Base-by-base conservation (phyloP, 1,140 invertebrate genomes). In the Zaprionus ornatus region DNA sequence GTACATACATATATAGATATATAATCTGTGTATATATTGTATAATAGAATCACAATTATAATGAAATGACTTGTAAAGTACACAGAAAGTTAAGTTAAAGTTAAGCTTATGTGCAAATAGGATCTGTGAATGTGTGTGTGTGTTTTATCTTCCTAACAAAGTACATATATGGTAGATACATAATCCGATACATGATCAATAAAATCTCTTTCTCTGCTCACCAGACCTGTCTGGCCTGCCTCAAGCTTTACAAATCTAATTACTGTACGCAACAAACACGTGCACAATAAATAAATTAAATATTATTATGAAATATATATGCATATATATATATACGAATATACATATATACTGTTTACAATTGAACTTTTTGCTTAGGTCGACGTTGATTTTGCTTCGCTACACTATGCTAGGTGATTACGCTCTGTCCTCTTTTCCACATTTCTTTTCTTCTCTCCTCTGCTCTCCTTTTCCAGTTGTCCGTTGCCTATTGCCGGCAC, bases 11-110 rank as follows among this genome's bases (percentile, higher is more conserved):
- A 72, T 63, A 32, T 66, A 72, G 23, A 61, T 77, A 77, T 65
- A 61, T 57, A 68, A 72, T 23, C 45, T 50, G 45, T 50, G 15
- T 27, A 62, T 50, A 50, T 70, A 52, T 62, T 67, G 25, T 75
- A 71, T 29, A 54, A 75, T 69, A 80, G 35, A 81, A 81, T 81
- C 79, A 81, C 79, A 81, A 77, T 45, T 77, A 62, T 10, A 32
- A 81, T 72, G 74, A 81, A 81, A 81, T 81, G 74, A 81, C 74
- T 77, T 81, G 74, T 64, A 61, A 75, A 70, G 59, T 80, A 63
- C 66, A 75, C 50, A 15, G 50, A 54, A n/a, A 54, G 21, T n/a
- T 40, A 40, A 45, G n/a, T 55, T 27, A 55, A 55, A 55, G 25
- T 65, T 60, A 70, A 71, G 52, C 52, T 37, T 64, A 23, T 59